Percentiles rank a stretch among this genome's conserved stretches.
phyloP scores from a whole-genome alignment of 2,888 invertebrate genomes.

The Drosophila subquinaria region DNA sequence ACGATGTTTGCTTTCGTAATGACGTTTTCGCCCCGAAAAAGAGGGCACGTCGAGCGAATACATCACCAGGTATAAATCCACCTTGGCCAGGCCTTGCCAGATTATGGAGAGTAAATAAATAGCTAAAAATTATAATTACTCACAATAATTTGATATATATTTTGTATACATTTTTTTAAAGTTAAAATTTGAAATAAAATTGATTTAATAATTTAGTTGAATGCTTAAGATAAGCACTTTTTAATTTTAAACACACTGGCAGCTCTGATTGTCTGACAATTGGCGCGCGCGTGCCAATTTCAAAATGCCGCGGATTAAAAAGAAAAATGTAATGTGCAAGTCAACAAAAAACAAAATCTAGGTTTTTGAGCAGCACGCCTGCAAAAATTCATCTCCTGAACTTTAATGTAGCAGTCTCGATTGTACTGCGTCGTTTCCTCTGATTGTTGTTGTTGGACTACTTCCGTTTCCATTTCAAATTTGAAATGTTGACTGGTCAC shows the following conservation, averaged over 20 bases:
- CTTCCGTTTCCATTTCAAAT: conserved; percentile 48
- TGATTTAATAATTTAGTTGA: not conserved
- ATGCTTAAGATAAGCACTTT: not conserved
- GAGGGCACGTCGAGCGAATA: too few species aligned
- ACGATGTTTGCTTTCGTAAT: too few species aligned
- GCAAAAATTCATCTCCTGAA: conserved; percentile 43
- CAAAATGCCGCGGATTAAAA: conserved; percentile 56
- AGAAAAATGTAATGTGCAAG: conserved; percentile 41
- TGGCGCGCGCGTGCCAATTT: conserved; percentile 61
- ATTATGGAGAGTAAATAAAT: not conserved
- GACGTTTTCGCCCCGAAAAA: too few species aligned
- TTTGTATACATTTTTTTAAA: not conserved
- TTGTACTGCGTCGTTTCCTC: conserved; percentile 33
- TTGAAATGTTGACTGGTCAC: conserved; percentile 66
- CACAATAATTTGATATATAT: not conserved
- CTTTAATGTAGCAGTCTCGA: conserved; percentile 12
- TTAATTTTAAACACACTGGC: conserved; percentile 30
- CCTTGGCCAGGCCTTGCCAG: conserved; percentile 26
- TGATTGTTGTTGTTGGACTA: conserved; percentile 26
- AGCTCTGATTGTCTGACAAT: conserved; percentile 13
- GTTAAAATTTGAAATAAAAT: not conserved
- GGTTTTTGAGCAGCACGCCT: conserved; percentile 28
- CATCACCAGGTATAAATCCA: too few species aligned
- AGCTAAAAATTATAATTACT: not conserved
- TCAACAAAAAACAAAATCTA: conserved; percentile 39